These are phyloP conservation scores for Opisthocomus hoazin DNA, from an alignment of 2,113 vertebrate genomes.

Conservation along the genomic window DNA sequence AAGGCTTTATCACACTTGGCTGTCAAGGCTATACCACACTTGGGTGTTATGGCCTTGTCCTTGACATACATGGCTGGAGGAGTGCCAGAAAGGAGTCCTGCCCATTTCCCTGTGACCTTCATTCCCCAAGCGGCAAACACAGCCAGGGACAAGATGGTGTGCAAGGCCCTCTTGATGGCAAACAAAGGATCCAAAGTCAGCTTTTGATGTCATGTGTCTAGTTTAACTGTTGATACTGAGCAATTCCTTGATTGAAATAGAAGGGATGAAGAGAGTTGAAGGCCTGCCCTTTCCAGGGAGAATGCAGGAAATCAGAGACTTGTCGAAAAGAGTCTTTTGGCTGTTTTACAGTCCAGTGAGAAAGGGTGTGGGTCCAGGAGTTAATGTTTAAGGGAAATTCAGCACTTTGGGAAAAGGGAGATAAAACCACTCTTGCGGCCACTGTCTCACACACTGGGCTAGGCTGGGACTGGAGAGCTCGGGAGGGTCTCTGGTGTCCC, in stretches of 20 bases:
- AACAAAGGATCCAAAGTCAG: neutral
- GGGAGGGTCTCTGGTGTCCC: fast-evolving
- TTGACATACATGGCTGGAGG: neutral
- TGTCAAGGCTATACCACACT: too few species aligned
- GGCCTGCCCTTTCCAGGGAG: neutral
- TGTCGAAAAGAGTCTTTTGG: neutral
- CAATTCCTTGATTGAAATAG: neutral
- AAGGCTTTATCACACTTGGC: too few species aligned
- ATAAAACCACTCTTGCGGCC: neutral
- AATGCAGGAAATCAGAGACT: neutral
- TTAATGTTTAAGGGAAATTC: neutral
- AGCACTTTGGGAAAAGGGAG: neutral
- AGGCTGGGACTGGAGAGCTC: neutral
- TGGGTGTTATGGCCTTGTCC: neutral
- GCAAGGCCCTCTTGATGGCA: too few species aligned
- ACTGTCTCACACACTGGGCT: too few species aligned
- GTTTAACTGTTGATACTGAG: neutral
- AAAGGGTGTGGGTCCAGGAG: neutral
- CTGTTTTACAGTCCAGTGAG: neutral
- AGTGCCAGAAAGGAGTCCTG: neutral
- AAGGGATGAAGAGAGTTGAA: neutral
- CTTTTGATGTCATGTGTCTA: neutral
- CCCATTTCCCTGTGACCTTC: neutral
- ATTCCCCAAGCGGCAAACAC: fast-evolving
- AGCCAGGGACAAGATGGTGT: too few species aligned